A percentile compares a stretch with the other conserved stretches of the same genome.
Conservation (phyloP, 1,140 invertebrate genomes). For the Leptoteleia sp. region DNA sequence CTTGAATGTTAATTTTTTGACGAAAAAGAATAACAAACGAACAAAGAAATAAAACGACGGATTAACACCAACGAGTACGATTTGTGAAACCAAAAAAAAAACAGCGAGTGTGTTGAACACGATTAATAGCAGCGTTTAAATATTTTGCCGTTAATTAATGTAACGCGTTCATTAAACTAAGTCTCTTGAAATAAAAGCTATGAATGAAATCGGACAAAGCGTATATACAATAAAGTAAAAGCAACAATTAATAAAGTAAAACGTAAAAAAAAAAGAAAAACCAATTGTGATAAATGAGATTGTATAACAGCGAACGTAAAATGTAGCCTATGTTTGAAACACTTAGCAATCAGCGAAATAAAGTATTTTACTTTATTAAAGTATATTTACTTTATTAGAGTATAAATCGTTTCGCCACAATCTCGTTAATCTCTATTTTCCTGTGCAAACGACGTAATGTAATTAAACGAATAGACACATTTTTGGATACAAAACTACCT, state of each 20-base stretch:
- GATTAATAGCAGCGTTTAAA: conserved; percentile 12
- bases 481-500: conserved; percentile 65
- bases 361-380: conserved; percentile 39
- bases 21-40: no score
- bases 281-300: conserved; percentile 60
- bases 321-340: conserved; percentile 22
- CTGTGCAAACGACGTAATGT: conserved; percentile 45
- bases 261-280: conserved; percentile 13
- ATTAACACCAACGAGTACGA: conserved; percentile 35
- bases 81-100: conserved; percentile 30
- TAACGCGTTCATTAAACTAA: conserved; percentile 17
- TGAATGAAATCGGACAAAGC: conserved; percentile 27
- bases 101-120: no score
- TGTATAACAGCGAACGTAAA: conserved; percentile 32
- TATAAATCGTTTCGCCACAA: conserved; percentile 32
- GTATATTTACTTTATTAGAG: no score
- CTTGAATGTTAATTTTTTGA: no score
- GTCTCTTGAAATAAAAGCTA: conserved; percentile 16
- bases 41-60: background rate
- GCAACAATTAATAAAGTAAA: conserved; percentile 34
- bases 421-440: conserved; percentile 59
- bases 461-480: conserved; percentile 43
- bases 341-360: conserved; percentile 26
- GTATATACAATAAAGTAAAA: conserved; percentile 30
- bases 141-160: conserved; percentile 10